Conservation (phyloP, 2,888 invertebrate species). For the Ctena decussata region DNA sequence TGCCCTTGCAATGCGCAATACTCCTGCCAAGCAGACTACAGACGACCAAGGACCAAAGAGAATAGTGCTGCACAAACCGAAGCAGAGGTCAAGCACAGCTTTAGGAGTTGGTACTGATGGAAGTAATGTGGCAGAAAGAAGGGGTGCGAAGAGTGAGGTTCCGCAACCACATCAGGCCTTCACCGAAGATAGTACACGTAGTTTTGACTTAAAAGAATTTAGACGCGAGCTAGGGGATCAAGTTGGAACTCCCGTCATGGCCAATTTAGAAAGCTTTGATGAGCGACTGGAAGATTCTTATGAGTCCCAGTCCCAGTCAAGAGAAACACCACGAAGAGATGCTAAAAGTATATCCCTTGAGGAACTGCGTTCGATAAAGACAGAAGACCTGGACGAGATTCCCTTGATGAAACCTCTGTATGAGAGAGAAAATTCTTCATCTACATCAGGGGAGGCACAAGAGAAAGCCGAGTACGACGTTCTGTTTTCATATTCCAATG, state of each 20-base stretch:
- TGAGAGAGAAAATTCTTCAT: slow-evolving; percentile 56
- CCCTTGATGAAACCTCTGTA: slow-evolving; percentile 27
- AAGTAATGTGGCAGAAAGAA: background rate
- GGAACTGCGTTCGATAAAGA: slow-evolving; percentile 49
- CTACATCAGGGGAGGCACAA: slow-evolving; percentile 30
- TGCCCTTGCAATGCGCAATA: slow-evolving; percentile 40
- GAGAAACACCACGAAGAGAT: slow-evolving; percentile 44
- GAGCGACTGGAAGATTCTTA: slow-evolving; percentile 49
- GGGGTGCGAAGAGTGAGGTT: slow-evolving; percentile 3
- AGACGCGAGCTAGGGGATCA: background rate
- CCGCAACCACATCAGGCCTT: background rate
- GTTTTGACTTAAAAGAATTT: background rate
- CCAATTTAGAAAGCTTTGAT: slow-evolving; percentile 32
- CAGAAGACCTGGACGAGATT: slow-evolving; percentile 54
- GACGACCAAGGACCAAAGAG: slow-evolving; percentile 61
- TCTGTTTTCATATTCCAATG: slow-evolving; percentile 61
- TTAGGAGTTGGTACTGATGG: slow-evolving; percentile 30
- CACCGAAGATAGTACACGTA: background rate
- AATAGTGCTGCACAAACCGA: slow-evolving; percentile 22
- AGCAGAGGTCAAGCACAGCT: slow-evolving; percentile 59
- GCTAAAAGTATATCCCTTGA: slow-evolving; percentile 49
- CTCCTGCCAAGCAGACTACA: background rate
- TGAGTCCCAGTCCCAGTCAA: slow-evolving; percentile 2
- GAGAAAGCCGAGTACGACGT: slow-evolving; percentile 60
- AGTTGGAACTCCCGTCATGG: background rate